Conservation (phyloP, 2,888 invertebrate genomes). For the Holacanthella duospinosa region DNA sequence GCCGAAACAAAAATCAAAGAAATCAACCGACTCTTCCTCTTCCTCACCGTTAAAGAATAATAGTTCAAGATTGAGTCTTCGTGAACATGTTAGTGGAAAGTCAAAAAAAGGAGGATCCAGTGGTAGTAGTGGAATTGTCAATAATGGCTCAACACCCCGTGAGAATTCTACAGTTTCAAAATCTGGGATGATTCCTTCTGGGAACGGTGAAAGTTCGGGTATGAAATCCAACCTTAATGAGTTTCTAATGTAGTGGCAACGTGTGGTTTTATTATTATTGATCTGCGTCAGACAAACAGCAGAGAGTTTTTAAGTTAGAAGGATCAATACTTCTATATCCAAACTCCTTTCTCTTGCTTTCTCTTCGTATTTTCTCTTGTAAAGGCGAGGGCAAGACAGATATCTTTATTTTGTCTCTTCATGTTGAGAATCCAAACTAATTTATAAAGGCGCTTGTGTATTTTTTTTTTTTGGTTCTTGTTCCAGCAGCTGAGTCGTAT, state of each 20-base stretch:
- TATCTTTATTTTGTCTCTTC: too few relatives aligned
- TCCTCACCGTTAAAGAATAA: background rate
- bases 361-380: too few relatives aligned
- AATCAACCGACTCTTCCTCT: background rate
- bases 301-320: too few relatives aligned
- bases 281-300: background rate
- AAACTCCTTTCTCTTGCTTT: too few relatives aligned
- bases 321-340: too few relatives aligned
- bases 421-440: too few relatives aligned
- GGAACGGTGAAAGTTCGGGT: background rate
- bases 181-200: background rate
- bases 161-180: background rate
- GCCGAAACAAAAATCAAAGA: background rate
- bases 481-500: too few relatives aligned
- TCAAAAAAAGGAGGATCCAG: background rate
- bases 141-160: background rate
- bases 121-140: background rate
- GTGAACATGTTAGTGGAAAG: background rate
- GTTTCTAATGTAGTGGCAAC: background rate
- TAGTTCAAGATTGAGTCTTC: background rate
- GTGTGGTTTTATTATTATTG: slow-evolving; percentile 1
- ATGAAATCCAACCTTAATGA: background rate
- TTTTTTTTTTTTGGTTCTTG: too few relatives aligned
- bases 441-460: too few relatives aligned
- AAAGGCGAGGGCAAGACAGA: too few relatives aligned